Evolutionary conservation across 1,140 invertebrate species (phyloP).

Genomic region (Rhyacophila brunnea): DNA sequence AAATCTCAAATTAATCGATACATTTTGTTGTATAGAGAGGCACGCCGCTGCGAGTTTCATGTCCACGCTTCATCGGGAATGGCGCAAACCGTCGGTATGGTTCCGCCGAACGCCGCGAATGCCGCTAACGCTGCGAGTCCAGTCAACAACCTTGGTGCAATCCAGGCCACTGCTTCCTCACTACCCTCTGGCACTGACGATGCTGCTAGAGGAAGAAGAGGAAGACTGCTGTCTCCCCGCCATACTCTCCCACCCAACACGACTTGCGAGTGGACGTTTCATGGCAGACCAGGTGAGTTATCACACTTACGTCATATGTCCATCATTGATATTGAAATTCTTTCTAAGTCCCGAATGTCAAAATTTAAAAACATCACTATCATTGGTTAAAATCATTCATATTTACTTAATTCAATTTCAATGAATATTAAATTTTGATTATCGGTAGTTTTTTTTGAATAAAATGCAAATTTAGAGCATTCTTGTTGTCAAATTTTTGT

Average conservation of each 20-base stretch:
- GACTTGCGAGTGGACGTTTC: slow-evolving; percentile 82
- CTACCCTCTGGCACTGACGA: slow-evolving; percentile 29
- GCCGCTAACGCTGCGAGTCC: no score
- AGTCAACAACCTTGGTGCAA: background rate
- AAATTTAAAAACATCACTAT: no score
- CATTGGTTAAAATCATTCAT: no score
- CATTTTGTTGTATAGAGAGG: slow-evolving; percentile 45
- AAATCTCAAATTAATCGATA: no score
- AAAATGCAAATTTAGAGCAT: no score
- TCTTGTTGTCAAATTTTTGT: no score
- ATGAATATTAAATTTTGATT: no score
- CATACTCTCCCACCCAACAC: slow-evolving; percentile 83
- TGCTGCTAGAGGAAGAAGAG: slow-evolving; percentile 56
- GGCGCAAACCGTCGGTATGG: slow-evolving; percentile 5
- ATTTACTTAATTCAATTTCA: no score
- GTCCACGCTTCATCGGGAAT: slow-evolving; percentile 63
- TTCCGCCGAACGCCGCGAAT: slow-evolving; percentile 2
- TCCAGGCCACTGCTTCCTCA: slow-evolving; percentile 11
- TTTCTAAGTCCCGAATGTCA: no score
- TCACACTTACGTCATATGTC: no score
- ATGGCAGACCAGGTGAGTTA: slow-evolving; percentile 61
- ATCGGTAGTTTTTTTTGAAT: no score
- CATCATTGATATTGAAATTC: no score
- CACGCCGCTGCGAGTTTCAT: slow-evolving; percentile 66
- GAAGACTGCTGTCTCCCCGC: slow-evolving; percentile 70